These are phyloP conservation scores for Syrrhaptes paradoxus DNA, from an alignment of 2,113 vertebrate genomes.

Conservation along the genomic window DNA sequence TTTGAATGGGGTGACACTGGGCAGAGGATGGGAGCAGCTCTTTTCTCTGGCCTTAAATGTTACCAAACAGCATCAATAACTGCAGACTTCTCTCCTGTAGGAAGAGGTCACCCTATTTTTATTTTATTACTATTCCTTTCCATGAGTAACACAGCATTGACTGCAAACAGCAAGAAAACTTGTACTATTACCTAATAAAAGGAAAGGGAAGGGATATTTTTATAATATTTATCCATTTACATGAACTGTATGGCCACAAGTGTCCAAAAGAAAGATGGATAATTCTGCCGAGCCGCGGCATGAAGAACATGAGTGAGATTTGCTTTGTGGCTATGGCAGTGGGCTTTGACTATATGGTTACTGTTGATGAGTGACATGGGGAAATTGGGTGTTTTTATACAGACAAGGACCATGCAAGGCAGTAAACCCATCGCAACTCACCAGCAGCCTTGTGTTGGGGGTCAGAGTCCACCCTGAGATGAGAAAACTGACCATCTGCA, in stretches of 20 bases:
- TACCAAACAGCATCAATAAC: not conserved
- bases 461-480: not conserved
- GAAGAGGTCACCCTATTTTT: not conserved
- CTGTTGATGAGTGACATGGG: not conserved
- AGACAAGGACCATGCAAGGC: not conserved
- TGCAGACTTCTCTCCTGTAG: not conserved
- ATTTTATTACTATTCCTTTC: not conserved
- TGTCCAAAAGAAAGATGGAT: rapidly evolving
- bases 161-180: not conserved
- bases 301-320: not conserved
- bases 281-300: not conserved
- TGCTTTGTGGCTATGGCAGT: not conserved
- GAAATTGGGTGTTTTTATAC: not conserved
- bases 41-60: not conserved
- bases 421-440: not conserved
- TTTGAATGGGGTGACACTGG: not conserved
- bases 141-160: not conserved
- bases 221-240: not conserved
- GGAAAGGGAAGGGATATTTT: not conserved
- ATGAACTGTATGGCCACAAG: not conserved
- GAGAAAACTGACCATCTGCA: not conserved
- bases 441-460: not conserved
- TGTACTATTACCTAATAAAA: not conserved
- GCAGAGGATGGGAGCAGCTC: not conserved
- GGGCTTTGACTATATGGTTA: not conserved